A percentile compares a stretch with the other conserved stretches of the same genome.
These are phyloP conservation scores for Xyrauchen texanus DNA, from an alignment of 2,113 vertebrate genomes.

Conservation along the genomic window DNA sequence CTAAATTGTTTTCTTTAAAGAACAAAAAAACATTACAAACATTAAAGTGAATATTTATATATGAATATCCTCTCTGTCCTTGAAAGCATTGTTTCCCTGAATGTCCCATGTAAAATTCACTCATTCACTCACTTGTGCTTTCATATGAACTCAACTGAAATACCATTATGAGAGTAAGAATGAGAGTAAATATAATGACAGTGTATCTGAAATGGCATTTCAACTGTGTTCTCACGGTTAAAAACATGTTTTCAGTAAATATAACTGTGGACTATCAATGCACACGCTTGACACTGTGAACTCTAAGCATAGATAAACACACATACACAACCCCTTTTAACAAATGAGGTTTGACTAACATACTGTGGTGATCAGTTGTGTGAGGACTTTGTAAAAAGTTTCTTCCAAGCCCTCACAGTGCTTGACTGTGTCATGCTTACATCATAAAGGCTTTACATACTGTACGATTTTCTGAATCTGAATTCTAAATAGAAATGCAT, in stretches of 20 bases:
- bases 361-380: conserved; percentile 1
- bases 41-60: conserved; percentile 12
- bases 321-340: conserved; percentile 5
- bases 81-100: conserved; percentile 41
- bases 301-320: background rate
- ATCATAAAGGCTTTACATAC: conserved; percentile 30
- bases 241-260: background rate
- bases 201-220: conserved; percentile 1
- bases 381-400: conserved; percentile 12
- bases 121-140: conserved; percentile 29
- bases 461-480: background rate
- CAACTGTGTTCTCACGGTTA: conserved; percentile 4
- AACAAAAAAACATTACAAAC: conserved; percentile 17
- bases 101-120: conserved; percentile 21
- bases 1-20: conserved; percentile 3
- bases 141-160: conserved; percentile 5
- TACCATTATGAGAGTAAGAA: background rate
- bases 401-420: background rate
- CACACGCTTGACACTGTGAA: background rate
- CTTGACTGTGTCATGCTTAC: conserved; percentile 16
- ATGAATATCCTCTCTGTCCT: conserved; percentile 24
- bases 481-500: conserved; percentile 28
- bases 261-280: background rate
- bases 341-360: background rate
- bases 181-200: conserved; percentile 12